Evolutionary conservation across 1,140 invertebrate genomes (phyloP), one percentile per base, ranked within the genome.

Genomic region (Bombus haemorrhoidalis): DNA sequence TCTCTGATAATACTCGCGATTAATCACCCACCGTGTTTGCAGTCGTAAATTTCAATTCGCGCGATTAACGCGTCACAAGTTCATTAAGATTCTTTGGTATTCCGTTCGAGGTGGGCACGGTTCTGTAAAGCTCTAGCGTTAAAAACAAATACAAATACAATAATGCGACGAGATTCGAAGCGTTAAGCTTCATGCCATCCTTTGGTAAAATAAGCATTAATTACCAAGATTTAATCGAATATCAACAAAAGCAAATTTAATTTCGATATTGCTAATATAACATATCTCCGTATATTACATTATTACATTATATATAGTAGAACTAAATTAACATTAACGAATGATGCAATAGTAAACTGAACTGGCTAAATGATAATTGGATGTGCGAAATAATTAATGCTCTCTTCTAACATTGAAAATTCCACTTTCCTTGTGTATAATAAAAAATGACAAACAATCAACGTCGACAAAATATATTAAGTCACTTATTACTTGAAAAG

Each of bases 31-130:
- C 9, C 39, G 15, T 22, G 43, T 12, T 22, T 13, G 25, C 34
- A 47, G 34, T 39, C 47, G 74, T 76, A 76, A 76, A 76, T 76
- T 75, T 75, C 73, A 53, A 75, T 75, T 75, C 73, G 12, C 34
- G 47, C 13, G 47, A 76, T 57, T 76, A 76, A 76, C 34, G 74
- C 34, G 25, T 37, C 47, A 28, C 47, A 13, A 6, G 47, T 76
- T 57, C 74, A 57, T 76, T 76, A 76, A 76, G 53, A 76, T 59
- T 28, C 32, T 57, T 76, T 1, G 34, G 28, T 57, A 59, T 57
- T 37, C 3, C 34, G 32, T 37, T 59, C 25, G 25, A 37, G 47
- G 9, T n/a, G 47, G 13, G 2, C 22, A 10, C 10, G 18, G 32
- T 57, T 32, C 32, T 18, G 41, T 74, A n/a, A 37, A 34, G 25